phyloP scores from a whole-genome alignment of 2,113 vertebrate species.

The Xenus cinereus region DNA sequence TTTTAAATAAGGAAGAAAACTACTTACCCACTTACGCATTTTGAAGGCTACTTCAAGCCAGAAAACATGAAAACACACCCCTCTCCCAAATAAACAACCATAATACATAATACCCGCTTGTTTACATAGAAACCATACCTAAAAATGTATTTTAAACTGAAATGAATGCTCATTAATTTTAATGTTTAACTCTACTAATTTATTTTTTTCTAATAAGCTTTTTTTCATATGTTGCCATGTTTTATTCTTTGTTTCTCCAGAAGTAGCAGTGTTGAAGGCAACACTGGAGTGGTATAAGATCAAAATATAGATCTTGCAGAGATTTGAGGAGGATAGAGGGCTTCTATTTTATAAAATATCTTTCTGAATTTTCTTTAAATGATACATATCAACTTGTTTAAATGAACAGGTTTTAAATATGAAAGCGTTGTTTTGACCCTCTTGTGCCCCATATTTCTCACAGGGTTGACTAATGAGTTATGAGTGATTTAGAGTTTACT shows the following conservation, averaged over 20 bases:
- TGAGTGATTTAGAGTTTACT: conserved; percentile 29
- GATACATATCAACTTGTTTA: background rate
- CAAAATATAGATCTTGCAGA: accelerated
- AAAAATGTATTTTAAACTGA: background rate
- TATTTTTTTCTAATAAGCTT: background rate
- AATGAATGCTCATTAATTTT: background rate
- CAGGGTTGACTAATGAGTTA: background rate
- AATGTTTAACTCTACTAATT: background rate
- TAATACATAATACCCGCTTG: background rate
- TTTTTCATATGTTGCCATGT: background rate
- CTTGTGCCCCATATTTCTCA: background rate
- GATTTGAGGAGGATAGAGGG: background rate
- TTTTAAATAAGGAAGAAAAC: background rate
- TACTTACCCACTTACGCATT: background rate
- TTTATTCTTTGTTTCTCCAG: background rate
- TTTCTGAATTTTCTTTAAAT: background rate
- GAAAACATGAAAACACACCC: background rate
- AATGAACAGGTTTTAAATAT: background rate
- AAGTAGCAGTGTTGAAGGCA: background rate
- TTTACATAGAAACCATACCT: background rate
- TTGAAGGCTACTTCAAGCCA: background rate
- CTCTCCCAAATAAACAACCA: background rate
- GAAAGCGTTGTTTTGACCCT: background rate
- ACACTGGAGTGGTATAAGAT: background rate
- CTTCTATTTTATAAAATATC: background rate